Percentiles rank a stretch among this genome's conserved stretches.
phyloP scores from a whole-genome alignment of 2,888 invertebrate species.

The Lasioglossum figueresi region DNA sequence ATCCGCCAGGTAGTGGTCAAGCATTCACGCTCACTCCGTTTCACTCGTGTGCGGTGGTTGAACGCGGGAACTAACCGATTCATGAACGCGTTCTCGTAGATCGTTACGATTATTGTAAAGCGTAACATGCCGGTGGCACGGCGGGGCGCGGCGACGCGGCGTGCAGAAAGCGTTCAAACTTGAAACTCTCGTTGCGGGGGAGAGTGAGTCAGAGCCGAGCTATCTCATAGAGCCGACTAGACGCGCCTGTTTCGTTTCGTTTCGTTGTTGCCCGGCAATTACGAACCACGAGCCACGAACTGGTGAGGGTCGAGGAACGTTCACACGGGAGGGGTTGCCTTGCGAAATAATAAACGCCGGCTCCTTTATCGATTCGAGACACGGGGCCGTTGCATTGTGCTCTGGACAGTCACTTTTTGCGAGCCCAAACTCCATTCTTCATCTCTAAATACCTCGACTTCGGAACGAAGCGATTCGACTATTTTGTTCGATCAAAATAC shows the following conservation, averaged over 20 bases:
- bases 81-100: constrained; percentile 7
- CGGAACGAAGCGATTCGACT: not conserved
- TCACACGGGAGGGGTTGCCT: constrained; percentile 57
- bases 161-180: constrained; percentile 56
- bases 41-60: not conserved
- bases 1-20: not conserved
- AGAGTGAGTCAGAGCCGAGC: constrained; percentile 58
- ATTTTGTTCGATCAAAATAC: not conserved
- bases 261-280: constrained; percentile 61
- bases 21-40: not conserved
- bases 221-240: constrained; percentile 55
- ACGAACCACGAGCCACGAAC: constrained; percentile 44
- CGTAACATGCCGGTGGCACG: constrained; percentile 24
- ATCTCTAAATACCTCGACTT: not conserved
- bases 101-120: constrained; percentile 48
- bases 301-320: constrained; percentile 50
- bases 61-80: constrained; percentile 40
- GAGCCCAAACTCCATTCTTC: not conserved
- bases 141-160: constrained; percentile 11
- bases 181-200: constrained; percentile 53
- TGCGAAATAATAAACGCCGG: constrained; percentile 66
- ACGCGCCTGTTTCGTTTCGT: constrained; percentile 32
- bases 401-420: constrained; percentile 1
- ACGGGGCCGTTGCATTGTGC: constrained; percentile 48
- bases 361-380: constrained; percentile 67